phyloP scores from a whole-genome alignment of 2,113 vertebrate genomes.

The Paedocypris sp. region DNA sequence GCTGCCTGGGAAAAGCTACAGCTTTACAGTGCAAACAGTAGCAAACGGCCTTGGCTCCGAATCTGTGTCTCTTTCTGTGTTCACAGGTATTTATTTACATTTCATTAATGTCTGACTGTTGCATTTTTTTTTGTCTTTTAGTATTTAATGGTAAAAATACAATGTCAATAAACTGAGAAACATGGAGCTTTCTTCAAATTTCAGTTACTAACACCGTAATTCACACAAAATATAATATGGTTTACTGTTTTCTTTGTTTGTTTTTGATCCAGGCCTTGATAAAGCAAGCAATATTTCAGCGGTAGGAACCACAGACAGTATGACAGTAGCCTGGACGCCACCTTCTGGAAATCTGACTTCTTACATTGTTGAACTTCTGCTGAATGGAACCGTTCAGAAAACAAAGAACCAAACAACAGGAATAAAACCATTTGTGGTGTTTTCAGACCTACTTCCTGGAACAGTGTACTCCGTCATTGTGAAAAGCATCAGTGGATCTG shows the following conservation, averaged over 20 bases:
- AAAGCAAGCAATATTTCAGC: conserved; percentile 10
- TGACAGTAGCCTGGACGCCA: conserved; percentile 5
- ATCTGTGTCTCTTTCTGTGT: not conserved
- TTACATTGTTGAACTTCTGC: not conserved
- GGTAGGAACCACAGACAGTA: not conserved
- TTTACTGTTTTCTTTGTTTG: not conserved
- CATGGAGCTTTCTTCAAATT: no score
- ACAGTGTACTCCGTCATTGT: not conserved
- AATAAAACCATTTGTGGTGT: not conserved
- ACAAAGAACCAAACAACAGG: not conserved
- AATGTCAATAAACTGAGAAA: no score
- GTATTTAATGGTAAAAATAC: no score
- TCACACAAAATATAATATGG: no score
- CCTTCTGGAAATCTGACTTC: not conserved
- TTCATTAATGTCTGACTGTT: not conserved
- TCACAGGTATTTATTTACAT: conserved; percentile 17
- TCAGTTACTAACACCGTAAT: no score
- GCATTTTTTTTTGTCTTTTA: no score
- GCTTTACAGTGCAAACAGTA: conserved; percentile 6
- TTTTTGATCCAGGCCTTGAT: not conserved
- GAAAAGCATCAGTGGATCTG: conserved; percentile 4
- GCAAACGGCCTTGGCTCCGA: conserved; percentile 5
- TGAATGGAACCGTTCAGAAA: not conserved
- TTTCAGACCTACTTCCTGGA: conserved; percentile 11
- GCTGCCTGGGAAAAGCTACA: conserved; percentile 10